Evolutionary conservation across 2,888 invertebrate genomes (phyloP), one percentile per base, ranked within the genome.

Genomic region (Baccha elongata): DNA sequence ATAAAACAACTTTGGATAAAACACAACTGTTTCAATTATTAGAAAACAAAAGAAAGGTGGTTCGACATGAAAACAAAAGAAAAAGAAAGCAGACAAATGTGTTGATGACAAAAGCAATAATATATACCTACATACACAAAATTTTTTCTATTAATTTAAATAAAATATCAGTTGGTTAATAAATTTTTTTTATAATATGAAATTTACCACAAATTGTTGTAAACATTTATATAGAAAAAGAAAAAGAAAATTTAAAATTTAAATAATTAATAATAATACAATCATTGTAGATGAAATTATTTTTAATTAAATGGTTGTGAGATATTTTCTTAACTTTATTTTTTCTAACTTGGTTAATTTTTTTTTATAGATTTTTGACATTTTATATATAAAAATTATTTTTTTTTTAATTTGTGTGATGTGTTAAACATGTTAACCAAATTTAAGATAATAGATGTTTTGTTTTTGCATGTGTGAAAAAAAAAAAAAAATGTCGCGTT

Each of bases 251-350:
- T n/a, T n/a, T n/a, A 69, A 17, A 15, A 60, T 52, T 42, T 26
- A 7, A 55, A 60, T 50, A 58, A 40, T 19, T 15, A 46, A 13
- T 55, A 44, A 75, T 65, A 83, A 78, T 55, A 83, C 83, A 83
- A 83, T 83, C 83, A 83, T 78, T 83, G 68, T 83, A 83, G 68
- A 52, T 72, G 40, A 78, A 73, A 46, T 83, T 78, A 68, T 65
- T 74, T 72, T 81, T 79, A 69, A 84, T 78, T 84, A 78, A 79
- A 79, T 74, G 84, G 84, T 84, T 84, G 84, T 84, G 84, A 84
- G 53, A 72, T 78, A 67, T 83, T 75, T 81, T 65, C 53, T 35
- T 13, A 75, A 64, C 58, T 72, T 55, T 21, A 35, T 72, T 76
- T 78, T 72, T 10, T 76, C 53, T 78, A 32, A 75, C 65, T 81